Conservation (phyloP, 2,797 vertebrate genomes). For the Serranus cabrilla region DNA sequence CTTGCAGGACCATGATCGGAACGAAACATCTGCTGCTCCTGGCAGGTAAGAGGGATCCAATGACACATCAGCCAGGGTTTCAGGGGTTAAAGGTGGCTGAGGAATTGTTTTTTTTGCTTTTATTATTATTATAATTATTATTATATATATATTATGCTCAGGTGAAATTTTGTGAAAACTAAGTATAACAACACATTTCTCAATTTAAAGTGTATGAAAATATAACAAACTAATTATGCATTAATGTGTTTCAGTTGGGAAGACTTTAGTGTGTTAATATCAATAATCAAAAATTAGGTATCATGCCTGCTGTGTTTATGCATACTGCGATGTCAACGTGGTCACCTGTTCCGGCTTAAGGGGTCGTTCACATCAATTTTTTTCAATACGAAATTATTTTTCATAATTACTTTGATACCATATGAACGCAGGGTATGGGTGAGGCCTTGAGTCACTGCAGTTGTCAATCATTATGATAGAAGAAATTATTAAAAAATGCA, state of each 20-base stretch:
- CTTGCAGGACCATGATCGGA: background rate
- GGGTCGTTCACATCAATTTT: no score
- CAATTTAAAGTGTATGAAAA: background rate
- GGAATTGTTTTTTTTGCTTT: background rate
- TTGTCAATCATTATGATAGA: background rate
- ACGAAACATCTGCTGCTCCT: conserved; percentile 47
- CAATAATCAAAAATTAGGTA: no score
- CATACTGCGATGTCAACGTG: no score
- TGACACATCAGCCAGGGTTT: background rate
- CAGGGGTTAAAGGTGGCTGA: background rate
- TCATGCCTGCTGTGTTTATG: no score
- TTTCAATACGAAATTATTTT: no score
- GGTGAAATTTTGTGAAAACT: background rate
- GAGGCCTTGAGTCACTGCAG: background rate
- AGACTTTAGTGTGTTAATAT: no score
- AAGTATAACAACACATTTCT: background rate
- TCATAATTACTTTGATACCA: no score
- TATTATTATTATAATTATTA: background rate
- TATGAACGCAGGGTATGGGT: no score
- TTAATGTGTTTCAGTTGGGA: no score
- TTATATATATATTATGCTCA: background rate
- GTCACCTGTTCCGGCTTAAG: no score
- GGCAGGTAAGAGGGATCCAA: conserved; percentile 53
- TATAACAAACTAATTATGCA: no score
- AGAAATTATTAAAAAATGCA: background rate